These are phyloP conservation scores for Mastacembelus armatus DNA, from an alignment of 2,797 vertebrate genomes.

Conservation along the genomic window DNA sequence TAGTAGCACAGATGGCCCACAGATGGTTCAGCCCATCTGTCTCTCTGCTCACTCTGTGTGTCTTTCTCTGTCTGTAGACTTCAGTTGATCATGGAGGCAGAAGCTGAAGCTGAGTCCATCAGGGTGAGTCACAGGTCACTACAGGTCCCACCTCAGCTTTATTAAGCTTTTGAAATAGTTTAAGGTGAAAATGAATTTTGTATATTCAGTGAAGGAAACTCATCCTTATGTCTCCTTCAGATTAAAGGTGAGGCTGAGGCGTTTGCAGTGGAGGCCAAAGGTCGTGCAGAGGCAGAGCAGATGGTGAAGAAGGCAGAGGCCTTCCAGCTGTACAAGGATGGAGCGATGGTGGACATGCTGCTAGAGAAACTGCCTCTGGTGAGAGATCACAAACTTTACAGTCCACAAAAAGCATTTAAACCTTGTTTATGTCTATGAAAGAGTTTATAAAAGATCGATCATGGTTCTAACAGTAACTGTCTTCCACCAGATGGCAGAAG, in stretches of 20 bases:
- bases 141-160: neutral
- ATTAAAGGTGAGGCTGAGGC: slow-evolving; percentile 91
- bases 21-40: neutral
- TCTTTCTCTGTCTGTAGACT: slow-evolving; percentile 74
- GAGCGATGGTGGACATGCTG: slow-evolving; percentile 93
- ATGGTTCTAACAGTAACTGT: neutral
- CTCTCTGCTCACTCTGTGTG: neutral
- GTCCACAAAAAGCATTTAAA: neutral
- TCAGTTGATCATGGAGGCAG: slow-evolving; percentile 91
- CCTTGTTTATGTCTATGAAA: neutral
- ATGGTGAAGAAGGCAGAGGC: slow-evolving; percentile 93
- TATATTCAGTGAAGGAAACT: neutral
- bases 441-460: neutral
- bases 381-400: slow-evolving; percentile 6
- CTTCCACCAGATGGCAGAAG: slow-evolving; percentile 87
- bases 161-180: neutral
- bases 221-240: slow-evolving; percentile 61
- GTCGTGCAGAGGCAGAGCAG: slow-evolving; percentile 90
- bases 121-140: slow-evolving; percentile 80
- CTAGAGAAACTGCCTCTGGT: slow-evolving; percentile 92
- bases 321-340: slow-evolving; percentile 90
- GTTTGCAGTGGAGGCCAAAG: slow-evolving; percentile 88
- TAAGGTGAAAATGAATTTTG: neutral
- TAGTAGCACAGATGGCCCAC: neutral
- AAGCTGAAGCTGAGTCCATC: slow-evolving; percentile 90